phyloP scores from a whole-genome alignment of 2,113 vertebrate species.

The Rhombomys opimus region DNA sequence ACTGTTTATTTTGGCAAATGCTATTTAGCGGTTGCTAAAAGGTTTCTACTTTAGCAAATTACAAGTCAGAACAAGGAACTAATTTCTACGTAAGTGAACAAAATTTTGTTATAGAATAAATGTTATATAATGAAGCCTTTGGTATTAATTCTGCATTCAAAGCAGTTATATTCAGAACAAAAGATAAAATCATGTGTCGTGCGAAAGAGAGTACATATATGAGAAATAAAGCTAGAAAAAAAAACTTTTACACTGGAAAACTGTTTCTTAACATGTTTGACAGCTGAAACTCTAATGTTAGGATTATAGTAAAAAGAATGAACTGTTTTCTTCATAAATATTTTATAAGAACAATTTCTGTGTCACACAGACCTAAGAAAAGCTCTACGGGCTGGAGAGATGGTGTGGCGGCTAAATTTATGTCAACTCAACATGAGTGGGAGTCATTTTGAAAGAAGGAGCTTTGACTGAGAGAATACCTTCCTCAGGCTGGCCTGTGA shows the following conservation, averaged over 20 bases:
- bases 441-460: not conserved
- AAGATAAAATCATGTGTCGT: not conserved
- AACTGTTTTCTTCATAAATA: not conserved
- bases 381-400: not conserved
- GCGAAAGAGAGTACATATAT: not conserved
- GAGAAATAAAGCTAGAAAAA: not conserved
- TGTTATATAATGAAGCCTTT: not conserved
- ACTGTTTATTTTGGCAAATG: not conserved
- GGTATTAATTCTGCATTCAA: not conserved
- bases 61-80: not conserved
- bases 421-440: not conserved
- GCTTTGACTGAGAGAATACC: not conserved
- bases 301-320: not conserved
- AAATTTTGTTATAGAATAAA: not conserved
- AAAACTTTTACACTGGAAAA: not conserved
- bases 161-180: not conserved
- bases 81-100: conserved; percentile 20
- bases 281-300: not conserved
- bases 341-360: conserved; percentile 31
- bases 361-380: not conserved
- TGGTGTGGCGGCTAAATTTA: not conserved
- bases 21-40: not conserved
- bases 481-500: not conserved
- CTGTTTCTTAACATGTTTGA: not conserved
- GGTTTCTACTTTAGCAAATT: not conserved